Conservation (phyloP, 1,140 invertebrate species). For the Meloidogyne hapla region DNA sequence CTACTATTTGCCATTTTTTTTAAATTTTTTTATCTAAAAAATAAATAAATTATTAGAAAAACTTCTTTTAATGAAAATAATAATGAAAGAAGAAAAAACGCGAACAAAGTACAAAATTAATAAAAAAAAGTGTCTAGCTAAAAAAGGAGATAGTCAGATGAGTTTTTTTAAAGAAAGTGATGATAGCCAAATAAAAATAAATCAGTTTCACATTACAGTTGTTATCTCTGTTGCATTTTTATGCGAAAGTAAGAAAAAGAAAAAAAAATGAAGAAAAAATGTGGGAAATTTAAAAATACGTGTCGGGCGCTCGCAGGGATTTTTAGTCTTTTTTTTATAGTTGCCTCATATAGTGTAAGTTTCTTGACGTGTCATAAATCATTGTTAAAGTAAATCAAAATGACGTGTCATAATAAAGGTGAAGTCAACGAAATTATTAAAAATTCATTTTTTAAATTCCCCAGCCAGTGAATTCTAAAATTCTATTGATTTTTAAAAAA, state of each 20-base stretch:
- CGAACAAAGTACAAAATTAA: too few species aligned
- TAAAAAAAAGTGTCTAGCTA: too few species aligned
- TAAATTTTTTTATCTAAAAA: not conserved
- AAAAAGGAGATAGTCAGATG: too few species aligned
- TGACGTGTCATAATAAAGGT: not conserved
- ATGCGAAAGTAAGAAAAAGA: too few species aligned
- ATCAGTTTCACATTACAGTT: not conserved
- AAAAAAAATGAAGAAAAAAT: not conserved
- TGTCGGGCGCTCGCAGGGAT: not conserved
- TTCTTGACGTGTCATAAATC: not conserved
- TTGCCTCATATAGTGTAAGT: not conserved
- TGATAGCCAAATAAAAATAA: not conserved
- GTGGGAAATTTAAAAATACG: not conserved
- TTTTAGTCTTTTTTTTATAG: not conserved
- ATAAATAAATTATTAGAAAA: not conserved
- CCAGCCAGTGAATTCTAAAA: too few species aligned
- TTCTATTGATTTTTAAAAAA: too few species aligned
- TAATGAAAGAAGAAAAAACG: not conserved
- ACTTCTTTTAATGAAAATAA: not conserved
- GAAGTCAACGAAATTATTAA: not conserved
- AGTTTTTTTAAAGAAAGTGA: too few species aligned
- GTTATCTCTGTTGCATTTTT: not conserved
- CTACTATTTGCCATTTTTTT: constrained; percentile 2
- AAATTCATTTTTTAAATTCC: not conserved
- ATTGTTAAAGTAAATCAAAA: not conserved